Evolutionary conservation across 2,888 invertebrate genomes (phyloP).

Genomic region (Mechanitis messenoides): DNA sequence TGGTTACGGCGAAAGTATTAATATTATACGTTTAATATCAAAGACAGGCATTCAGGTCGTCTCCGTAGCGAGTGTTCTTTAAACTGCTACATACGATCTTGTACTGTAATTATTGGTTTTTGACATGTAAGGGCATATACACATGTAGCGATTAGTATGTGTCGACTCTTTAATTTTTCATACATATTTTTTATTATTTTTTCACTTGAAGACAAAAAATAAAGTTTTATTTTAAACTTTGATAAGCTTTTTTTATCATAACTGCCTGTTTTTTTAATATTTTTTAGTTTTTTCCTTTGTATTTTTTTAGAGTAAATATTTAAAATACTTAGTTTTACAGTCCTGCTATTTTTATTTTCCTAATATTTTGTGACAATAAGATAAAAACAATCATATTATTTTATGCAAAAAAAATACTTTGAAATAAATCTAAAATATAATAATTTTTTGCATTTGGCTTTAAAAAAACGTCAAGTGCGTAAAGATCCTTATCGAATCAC

Average conservation of each 20-base stretch:
- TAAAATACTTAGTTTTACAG: too few species aligned
- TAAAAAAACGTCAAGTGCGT: slow-evolving; percentile 5
- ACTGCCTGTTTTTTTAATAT: too few species aligned
- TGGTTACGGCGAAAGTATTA: slow-evolving; percentile 29
- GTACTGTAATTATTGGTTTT: slow-evolving; percentile 21
- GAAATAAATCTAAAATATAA: background rate
- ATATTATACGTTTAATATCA: slow-evolving; percentile 21
- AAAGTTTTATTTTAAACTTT: too few species aligned
- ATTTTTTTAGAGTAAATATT: too few species aligned
- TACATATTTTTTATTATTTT: background rate
- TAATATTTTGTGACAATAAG: too few species aligned
- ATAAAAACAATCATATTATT: background rate
- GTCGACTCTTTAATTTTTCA: background rate
- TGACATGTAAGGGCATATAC: slow-evolving; percentile 19
- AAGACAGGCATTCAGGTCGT: slow-evolving; percentile 18
- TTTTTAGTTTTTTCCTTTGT: too few species aligned
- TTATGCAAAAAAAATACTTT: background rate
- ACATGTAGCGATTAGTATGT: slow-evolving; percentile 20
- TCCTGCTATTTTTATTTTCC: too few species aligned
- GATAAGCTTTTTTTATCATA: too few species aligned
- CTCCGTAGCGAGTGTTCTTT: slow-evolving; percentile 16
- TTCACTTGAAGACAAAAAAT: too few species aligned
- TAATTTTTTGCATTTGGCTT: background rate
- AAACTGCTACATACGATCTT: slow-evolving; percentile 19
- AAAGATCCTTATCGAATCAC: slow-evolving; percentile 16